Conservation (phyloP, 2,888 invertebrate genomes). For the Agrochola litura region DNA sequence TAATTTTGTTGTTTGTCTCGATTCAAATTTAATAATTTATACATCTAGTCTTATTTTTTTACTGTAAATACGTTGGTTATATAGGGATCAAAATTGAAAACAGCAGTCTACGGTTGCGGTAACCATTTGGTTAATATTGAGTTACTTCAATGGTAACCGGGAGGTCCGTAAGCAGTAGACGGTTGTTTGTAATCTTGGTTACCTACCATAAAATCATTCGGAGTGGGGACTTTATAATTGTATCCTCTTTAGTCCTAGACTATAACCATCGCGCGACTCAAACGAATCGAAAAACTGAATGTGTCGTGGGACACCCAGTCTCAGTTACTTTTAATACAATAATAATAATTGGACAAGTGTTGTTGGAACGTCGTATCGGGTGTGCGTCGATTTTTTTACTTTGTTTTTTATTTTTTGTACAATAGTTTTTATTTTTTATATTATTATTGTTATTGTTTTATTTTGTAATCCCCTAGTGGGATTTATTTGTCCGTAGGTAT, state of each 20-base stretch:
- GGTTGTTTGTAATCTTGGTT: conserved; percentile 73
- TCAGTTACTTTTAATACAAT: no score
- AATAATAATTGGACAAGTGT: no score
- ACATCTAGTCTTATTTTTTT: conserved; percentile 18
- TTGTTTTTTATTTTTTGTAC: no score
- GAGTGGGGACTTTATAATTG: conserved; percentile 78
- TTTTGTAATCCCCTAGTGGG: no score
- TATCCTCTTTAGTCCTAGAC: conserved; percentile 73
- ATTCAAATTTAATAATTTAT: conserved; percentile 4
- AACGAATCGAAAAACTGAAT: no score
- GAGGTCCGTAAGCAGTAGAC: conserved; percentile 81
- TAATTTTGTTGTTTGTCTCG: not conserved
- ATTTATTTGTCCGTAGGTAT: no score
- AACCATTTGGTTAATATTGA: conserved; percentile 47
- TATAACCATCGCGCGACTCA: no score
- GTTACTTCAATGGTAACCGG: conserved; percentile 79
- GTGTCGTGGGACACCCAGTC: no score
- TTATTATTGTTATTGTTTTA: no score
- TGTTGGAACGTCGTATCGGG: no score
- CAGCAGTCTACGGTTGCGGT: conserved; percentile 43
- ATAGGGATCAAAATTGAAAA: conserved; percentile 10
- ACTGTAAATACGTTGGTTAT: conserved; percentile 57
- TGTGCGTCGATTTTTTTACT: no score
- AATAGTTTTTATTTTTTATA: no score
- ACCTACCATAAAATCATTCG: conserved; percentile 80